Conservation (phyloP, 92 coral and sea anemone genomes). For the Umimayanthus kanabou region DNA sequence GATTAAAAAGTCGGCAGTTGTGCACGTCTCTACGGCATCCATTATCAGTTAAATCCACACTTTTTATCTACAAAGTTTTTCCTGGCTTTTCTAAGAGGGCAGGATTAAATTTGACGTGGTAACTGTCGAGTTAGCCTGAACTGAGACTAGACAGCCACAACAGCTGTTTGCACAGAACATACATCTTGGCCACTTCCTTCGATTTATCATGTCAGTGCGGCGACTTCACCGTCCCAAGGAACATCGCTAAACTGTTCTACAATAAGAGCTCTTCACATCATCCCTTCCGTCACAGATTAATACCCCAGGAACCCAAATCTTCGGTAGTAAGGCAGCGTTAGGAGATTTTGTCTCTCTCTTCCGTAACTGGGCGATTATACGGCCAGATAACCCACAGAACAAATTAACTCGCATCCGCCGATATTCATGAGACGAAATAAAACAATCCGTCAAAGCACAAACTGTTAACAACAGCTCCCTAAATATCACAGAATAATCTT, state of each 20-base stretch:
- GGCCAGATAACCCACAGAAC: slow-evolving; percentile 40
- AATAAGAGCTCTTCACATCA: background rate
- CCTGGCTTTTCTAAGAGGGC: slow-evolving; percentile 12
- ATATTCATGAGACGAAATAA: slow-evolving; percentile 35
- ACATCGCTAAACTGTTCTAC: slow-evolving; percentile 20
- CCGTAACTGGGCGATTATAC: slow-evolving; percentile 37
- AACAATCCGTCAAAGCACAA: slow-evolving; percentile 20
- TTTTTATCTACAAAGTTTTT: slow-evolving; percentile 7
- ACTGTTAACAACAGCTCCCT: slow-evolving; percentile 21
- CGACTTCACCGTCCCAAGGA: background rate
- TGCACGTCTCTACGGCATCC: slow-evolving; percentile 28
- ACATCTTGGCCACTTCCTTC: slow-evolving; percentile 40
- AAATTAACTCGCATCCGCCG: slow-evolving; percentile 43
- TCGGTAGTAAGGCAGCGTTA: slow-evolving; percentile 17
- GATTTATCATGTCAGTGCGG: slow-evolving; percentile 12
- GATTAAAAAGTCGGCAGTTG: slow-evolving; percentile 42
- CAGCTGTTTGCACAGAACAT: slow-evolving; percentile 43
- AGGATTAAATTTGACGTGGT: slow-evolving; percentile 20
- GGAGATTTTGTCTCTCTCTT: slow-evolving; percentile 25
- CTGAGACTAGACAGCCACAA: slow-evolving; percentile 29
- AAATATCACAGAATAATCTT: background rate
- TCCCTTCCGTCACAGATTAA: slow-evolving; percentile 6
- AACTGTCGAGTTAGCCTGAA: slow-evolving; percentile 18
- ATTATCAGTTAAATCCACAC: background rate
- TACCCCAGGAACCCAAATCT: slow-evolving; percentile 2